A percentile compares a stretch with the other conserved stretches of the same genome.
phyloP scores from a whole-genome alignment of 2,113 vertebrate species.

The Epinephelus moara region DNA sequence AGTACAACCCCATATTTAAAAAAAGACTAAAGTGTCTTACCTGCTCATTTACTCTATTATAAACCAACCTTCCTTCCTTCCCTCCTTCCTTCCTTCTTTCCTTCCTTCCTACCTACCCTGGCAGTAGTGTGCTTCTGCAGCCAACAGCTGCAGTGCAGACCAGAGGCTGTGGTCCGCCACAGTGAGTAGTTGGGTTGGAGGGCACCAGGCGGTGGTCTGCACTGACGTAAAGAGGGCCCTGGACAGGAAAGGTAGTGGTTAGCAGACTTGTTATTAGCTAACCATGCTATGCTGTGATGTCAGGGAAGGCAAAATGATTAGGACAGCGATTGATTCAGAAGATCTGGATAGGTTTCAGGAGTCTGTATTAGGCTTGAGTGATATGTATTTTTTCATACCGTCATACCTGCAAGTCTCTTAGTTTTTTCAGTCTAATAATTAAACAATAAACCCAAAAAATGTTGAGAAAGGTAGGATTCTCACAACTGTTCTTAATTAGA shows the following conservation, averaged over 20 bases:
- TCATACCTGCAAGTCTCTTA: too few relatives aligned
- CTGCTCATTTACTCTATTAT: conserved; percentile 5
- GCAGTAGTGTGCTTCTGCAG: conserved; percentile 10
- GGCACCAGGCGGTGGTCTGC: conserved; percentile 52
- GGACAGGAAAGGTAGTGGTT: conserved; percentile 61
- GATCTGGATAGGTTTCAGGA: not conserved
- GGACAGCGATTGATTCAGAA: not conserved
- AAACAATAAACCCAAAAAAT: too few relatives aligned
- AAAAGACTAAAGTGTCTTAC: conserved; percentile 1
- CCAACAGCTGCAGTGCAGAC: conserved; percentile 46
- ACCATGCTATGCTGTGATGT: conserved; percentile 56
- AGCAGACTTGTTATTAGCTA: conserved; percentile 52
- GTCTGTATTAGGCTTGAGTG: not conserved
- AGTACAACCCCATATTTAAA: not conserved
- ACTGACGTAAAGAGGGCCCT: conserved; percentile 59
- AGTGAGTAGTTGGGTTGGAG: conserved; percentile 47
- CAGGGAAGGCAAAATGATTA: conserved; percentile 36
- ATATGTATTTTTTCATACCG: too few relatives aligned
- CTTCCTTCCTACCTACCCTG: conserved; percentile 13
- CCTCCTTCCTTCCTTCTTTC: conserved; percentile 14
- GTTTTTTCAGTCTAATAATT: too few relatives aligned
- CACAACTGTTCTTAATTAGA: too few relatives aligned
- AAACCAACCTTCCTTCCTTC: not conserved
- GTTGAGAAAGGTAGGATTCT: too few relatives aligned
- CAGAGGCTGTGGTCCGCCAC: conserved; percentile 51